phyloP scores from a whole-genome alignment of 2,888 invertebrate genomes.

The Pardosa pseudoannulata region DNA sequence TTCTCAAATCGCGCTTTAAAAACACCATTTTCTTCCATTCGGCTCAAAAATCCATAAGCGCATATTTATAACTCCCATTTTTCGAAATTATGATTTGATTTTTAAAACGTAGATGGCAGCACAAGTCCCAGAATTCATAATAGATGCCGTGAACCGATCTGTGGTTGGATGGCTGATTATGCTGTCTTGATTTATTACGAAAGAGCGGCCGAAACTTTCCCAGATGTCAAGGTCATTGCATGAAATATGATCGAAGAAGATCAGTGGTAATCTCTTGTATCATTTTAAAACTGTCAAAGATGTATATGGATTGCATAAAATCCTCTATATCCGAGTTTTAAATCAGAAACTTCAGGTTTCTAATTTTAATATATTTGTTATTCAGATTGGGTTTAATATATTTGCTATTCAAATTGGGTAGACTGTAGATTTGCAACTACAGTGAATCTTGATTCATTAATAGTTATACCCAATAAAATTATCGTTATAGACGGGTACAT shows the following conservation, averaged over 20 bases:
- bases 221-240: conserved; percentile 38
- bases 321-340: background rate
- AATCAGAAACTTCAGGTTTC: too few species aligned
- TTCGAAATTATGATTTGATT: background rate
- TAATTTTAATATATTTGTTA: too few species aligned
- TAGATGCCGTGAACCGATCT: background rate
- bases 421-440: too few species aligned
- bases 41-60: too few species aligned
- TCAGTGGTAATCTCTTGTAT: background rate
- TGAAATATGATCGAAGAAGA: conserved; percentile 29
- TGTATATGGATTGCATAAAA: background rate
- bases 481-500: too few species aligned
- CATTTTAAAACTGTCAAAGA: conserved; percentile 15
- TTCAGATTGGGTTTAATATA: too few species aligned
- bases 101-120: conserved; percentile 54
- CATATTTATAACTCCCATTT: too few species aligned
- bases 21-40: too few species aligned
- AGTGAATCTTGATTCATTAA: too few species aligned
- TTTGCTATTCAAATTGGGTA: too few species aligned
- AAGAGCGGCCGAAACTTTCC: conserved; percentile 42
- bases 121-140: conserved; percentile 45
- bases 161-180: conserved; percentile 64
- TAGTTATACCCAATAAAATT: too few species aligned
- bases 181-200: conserved; percentile 61
- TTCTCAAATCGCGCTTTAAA: too few species aligned